Conservation (phyloP, 2,113 vertebrate species). For the Kryptolebias marmoratus region DNA sequence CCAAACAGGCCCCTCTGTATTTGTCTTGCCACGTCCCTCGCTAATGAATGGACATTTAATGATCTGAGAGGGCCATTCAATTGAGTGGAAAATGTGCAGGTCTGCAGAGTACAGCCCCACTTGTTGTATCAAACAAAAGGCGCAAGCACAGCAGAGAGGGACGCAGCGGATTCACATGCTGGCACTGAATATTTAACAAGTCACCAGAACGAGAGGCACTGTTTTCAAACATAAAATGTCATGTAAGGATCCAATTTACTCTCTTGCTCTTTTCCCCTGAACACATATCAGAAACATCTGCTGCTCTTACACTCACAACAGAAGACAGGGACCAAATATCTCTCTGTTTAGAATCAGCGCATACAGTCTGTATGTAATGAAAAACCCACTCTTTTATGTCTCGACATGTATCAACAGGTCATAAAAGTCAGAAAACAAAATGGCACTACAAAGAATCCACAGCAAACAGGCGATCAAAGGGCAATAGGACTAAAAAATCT, state of each 20-base stretch:
- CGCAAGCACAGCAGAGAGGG: slow-evolving; percentile 20
- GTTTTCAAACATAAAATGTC: not conserved
- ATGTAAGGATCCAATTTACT: too few relatives aligned
- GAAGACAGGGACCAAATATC: not conserved
- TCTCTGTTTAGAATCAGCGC: slow-evolving; percentile 37
- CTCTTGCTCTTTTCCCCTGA: not conserved
- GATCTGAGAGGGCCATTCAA: slow-evolving; percentile 74
- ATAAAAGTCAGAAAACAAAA: slow-evolving; percentile 55
- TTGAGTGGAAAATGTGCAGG: slow-evolving; percentile 75
- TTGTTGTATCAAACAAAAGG: slow-evolving; percentile 63
- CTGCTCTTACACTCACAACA: slow-evolving; percentile 19
- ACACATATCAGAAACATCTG: slow-evolving; percentile 25
- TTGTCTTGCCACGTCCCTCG: slow-evolving; percentile 59
- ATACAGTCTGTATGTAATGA: slow-evolving; percentile 4
- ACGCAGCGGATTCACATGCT: slow-evolving; percentile 24
- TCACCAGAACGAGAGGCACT: not conserved
- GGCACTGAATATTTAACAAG: slow-evolving; percentile 4
- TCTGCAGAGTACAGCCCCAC: slow-evolving; percentile 53
- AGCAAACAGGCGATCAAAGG: slow-evolving; percentile 54
- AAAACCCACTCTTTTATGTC: slow-evolving; percentile 43
- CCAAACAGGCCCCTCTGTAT: slow-evolving; percentile 55
- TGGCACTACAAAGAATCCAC: slow-evolving; percentile 27
- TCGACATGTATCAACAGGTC: slow-evolving; percentile 42
- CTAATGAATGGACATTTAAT: slow-evolving; percentile 79
- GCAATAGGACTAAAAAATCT: slow-evolving; percentile 20